A percentile compares a stretch with the other conserved stretches of the same genome.
Evolutionary conservation across 2,113 vertebrate genomes (phyloP).

Genomic region (Indicator maculatus): DNA sequence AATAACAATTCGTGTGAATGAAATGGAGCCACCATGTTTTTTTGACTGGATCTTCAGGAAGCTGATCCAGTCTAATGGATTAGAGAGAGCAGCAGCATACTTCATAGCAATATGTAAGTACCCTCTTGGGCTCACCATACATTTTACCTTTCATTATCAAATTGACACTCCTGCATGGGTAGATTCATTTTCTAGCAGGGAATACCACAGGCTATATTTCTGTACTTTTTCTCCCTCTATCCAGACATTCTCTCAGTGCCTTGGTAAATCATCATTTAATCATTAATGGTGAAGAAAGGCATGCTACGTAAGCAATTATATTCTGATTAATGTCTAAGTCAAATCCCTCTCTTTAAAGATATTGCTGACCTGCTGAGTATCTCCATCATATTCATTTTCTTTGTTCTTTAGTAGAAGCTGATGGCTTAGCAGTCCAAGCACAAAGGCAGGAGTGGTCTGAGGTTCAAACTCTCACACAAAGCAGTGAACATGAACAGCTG

Average conservation of each 20-base stretch:
- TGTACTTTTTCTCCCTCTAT: conserved; percentile 18
- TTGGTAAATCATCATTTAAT: conserved; percentile 64
- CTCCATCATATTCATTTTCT: conserved; percentile 29
- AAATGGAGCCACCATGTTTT: background rate
- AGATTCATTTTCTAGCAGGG: conserved; percentile 57
- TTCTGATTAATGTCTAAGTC: conserved; percentile 58
- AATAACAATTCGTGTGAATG: conserved; percentile 19
- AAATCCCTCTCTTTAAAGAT: conserved; percentile 31
- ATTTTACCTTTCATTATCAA: conserved; percentile 67
- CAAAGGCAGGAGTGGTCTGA: background rate
- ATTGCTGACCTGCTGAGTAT: conserved; percentile 46
- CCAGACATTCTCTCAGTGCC: conserved; percentile 24
- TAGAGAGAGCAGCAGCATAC: conserved; percentile 27
- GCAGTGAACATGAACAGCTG: background rate
- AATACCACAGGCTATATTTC: conserved; percentile 63
- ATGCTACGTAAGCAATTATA: conserved; percentile 65
- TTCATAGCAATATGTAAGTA: conserved; percentile 54
- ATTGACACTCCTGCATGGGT: conserved; percentile 50
- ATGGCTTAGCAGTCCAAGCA: background rate
- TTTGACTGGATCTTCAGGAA: conserved; percentile 21
- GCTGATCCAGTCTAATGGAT: conserved; percentile 10
- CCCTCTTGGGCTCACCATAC: conserved; percentile 37
- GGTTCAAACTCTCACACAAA: background rate
- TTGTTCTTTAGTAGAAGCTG: conserved; percentile 30
- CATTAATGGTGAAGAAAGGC: conserved; percentile 55